These are phyloP conservation scores for Steinernema feltiae DNA, from an alignment of 1,140 invertebrate species.

Conservation along the genomic window DNA sequence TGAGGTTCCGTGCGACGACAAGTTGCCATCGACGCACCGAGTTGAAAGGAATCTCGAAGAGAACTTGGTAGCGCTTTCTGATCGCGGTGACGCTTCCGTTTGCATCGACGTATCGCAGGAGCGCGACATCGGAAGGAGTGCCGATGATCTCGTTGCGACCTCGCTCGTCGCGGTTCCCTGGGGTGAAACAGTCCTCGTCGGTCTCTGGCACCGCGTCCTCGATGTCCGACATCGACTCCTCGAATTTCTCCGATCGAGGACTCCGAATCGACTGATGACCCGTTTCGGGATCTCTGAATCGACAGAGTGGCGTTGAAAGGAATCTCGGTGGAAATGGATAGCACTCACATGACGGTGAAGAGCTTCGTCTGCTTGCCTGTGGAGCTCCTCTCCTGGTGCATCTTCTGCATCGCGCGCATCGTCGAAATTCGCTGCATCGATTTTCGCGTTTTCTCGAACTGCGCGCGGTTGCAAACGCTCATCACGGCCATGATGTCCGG, in stretches of 20 bases:
- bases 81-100: slow-evolving; percentile 49
- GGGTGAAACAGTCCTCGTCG: slow-evolving; percentile 21
- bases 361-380: slow-evolving; percentile 44
- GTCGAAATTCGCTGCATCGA: slow-evolving; percentile 46
- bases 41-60: slow-evolving; percentile 56
- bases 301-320: not conserved
- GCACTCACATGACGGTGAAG: slow-evolving; percentile 50
- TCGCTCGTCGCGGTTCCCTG: not conserved
- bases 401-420: slow-evolving; percentile 45
- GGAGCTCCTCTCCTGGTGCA: slow-evolving; percentile 33
- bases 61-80: slow-evolving; percentile 41
- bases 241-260: slow-evolving; percentile 17
- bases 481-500: slow-evolving; percentile 53
- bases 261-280: slow-evolving; percentile 44
- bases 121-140: slow-evolving; percentile 49
- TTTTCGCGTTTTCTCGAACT: slow-evolving; percentile 34
- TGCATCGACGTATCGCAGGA: slow-evolving; percentile 52
- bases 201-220: slow-evolving; percentile 19
- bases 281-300: slow-evolving; percentile 34
- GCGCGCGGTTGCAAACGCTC: slow-evolving; percentile 52
- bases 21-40: slow-evolving; percentile 53
- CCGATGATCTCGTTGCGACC: slow-evolving; percentile 45
- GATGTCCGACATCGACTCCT: slow-evolving; percentile 11
- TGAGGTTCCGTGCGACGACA: slow-evolving; percentile 46
- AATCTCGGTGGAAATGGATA: not conserved